Evolutionary conservation across 1,140 invertebrate genomes (phyloP), one percentile per base, ranked within the genome.

Genomic region (Grapholita molesta): DNA sequence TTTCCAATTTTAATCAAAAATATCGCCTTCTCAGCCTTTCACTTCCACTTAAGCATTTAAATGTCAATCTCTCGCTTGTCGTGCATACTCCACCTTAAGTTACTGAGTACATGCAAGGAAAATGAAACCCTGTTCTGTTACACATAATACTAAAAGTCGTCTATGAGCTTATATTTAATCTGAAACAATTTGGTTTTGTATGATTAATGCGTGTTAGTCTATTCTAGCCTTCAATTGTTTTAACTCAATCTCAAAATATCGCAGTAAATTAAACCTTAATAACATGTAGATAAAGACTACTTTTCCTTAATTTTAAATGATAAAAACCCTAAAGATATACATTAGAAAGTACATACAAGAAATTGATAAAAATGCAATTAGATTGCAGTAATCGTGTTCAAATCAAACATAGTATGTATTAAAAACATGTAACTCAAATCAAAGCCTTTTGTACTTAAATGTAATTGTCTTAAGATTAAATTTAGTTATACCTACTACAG

Each of bases 1-100:
- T 86, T 88, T 90, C 84, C 85, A 88, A 90, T 90, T 90, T 89
- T 89, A 88, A 90, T 90, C 86, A 88, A 89, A 90, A 89, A 88
- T 86, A 86, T 86, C 79, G 76, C 83, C 80, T 80, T 80, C 76
- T 77, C 74, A 80, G 75, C 79, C 82, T 90, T 89, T 90, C 88
- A 86, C 88, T 86, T 89, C 86, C 84, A 88, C 85, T 88, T 88
- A 86, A 84, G 77, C 77, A 88, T 89, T 90, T 89, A 90, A 86
- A 90, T 90, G 88, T 90, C 88, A 88, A 88, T 90, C 88, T 90
- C 73, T 77, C 66, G 71, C 70, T 71, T 72, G 78, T 52, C 61
- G 73, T 72, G 30, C 68, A 71, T 73, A 68, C 80, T 80, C 76
- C 68, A 72, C 79, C 80, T 86, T 84, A 86, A 85, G 65, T 80